Base-by-base conservation (phyloP, 2,797 vertebrate genomes). In the Okamejei kenojei region DNA sequence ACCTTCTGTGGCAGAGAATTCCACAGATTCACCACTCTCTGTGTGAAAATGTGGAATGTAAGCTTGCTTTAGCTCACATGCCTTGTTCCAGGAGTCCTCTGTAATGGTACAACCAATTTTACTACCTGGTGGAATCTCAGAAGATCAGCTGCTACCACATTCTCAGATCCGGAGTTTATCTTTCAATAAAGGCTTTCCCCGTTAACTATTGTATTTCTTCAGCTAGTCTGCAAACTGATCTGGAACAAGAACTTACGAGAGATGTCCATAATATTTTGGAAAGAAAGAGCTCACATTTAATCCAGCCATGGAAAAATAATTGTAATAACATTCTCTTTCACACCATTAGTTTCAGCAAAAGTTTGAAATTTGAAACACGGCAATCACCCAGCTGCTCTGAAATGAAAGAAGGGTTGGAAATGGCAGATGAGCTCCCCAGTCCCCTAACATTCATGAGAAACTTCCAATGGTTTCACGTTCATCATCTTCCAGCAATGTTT, bases 251-350 rank as follows among this genome's bases (percentile, higher is more conserved):
- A 32, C 90, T 38, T 92, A 74, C 58, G 71, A 38, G 71, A 76
- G 21, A 74, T n/a, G 71, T 45, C 71, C 7, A 35, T 88, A 88
- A 68, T 76, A 74, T 92, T 92, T 92, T 76, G 68, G 71, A 92
- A 92, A 54, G 90, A 29, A 76, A 45, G 71, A 35, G 10, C 45
- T 92, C 54, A 92, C 26, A 92, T 54, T 74, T 73, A 92, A 92
- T 92, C 71, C 90, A 74, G 4, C 35, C 73, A 58, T 21, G 54
- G 73, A 74, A 68, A 74, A 45, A 92, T 45, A 91, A 91, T 45
- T 35, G 73, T 92, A 45, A 74, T 54, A 54, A 45, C 45, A 76
- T 54, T 74, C 90, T 29, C 71, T 58, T 92, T 76, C 38, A 92
- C 90, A 76, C 90, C 90, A 74, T 76, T 92, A 17, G 73, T n/a